A percentile compares a stretch with the other conserved stretches of the same genome.
Conservation (phyloP, 2,797 vertebrate genomes). For the Manis crassicaudata region DNA sequence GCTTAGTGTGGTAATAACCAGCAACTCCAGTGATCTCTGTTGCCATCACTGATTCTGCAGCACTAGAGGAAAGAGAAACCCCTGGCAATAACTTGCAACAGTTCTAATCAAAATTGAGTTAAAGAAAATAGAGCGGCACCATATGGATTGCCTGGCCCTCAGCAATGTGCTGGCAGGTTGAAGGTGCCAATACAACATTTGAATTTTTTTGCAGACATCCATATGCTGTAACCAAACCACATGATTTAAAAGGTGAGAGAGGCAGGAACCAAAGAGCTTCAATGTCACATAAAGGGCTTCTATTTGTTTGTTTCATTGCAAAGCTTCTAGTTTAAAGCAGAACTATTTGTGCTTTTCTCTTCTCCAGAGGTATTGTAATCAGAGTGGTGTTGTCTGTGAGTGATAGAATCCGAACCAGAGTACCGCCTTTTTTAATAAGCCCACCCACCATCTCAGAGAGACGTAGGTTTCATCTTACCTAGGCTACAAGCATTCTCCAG, state of each 20-base stretch:
- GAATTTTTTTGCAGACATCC: conserved; percentile 53
- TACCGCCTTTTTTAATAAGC: too few species aligned
- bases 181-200: conserved; percentile 50
- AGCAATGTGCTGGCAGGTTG: conserved; percentile 19
- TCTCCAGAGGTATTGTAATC: background rate
- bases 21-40: background rate
- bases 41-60: background rate
- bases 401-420: too few species aligned
- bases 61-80: background rate
- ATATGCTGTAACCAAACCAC: conserved; percentile 44
- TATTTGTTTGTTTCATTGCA: conserved; percentile 29
- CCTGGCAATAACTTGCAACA: conserved; percentile 12
- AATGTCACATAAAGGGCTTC: conserved; percentile 3
- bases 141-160: background rate
- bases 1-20: background rate
- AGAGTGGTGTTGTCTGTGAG: background rate
- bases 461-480: too few species aligned
- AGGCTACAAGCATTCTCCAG: too few species aligned
- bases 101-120: conserved; percentile 47
- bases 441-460: too few species aligned
- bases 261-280: conserved; percentile 4
- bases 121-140: background rate
- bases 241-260: conserved; percentile 49
- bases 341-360: background rate
- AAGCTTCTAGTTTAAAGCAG: conserved; percentile 9